Evolutionary conservation across 2,113 vertebrate genomes (phyloP).

Genomic region (Dasyprocta punctata): DNA sequence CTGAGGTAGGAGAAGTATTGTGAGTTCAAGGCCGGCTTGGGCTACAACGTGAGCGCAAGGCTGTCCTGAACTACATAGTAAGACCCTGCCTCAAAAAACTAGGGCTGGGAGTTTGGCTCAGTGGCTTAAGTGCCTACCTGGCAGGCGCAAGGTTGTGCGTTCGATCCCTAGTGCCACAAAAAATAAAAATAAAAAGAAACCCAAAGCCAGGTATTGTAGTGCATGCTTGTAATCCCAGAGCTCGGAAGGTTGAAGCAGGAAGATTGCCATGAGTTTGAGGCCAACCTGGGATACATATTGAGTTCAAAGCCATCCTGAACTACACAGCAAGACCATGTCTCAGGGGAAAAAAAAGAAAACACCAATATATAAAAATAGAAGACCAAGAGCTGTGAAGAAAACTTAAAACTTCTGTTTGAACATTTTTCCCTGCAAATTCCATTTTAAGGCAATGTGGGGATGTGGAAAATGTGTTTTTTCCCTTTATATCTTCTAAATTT

Average conservation of each 20-base stretch:
- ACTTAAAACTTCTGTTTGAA: background rate
- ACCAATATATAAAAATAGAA: background rate
- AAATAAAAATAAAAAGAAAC: too few relatives aligned
- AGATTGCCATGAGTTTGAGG: background rate
- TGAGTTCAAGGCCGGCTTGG: too few relatives aligned
- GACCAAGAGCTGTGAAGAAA: background rate
- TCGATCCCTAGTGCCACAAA: too few relatives aligned
- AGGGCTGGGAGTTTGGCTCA: too few relatives aligned
- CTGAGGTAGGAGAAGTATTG: too few relatives aligned
- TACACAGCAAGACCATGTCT: background rate
- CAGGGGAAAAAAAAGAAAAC: background rate
- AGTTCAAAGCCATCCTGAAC: background rate
- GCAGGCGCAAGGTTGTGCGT: too few relatives aligned
- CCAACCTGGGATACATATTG: background rate
- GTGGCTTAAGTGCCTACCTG: too few relatives aligned
- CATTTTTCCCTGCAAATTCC: background rate
- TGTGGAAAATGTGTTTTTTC: background rate
- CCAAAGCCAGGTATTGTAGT: background rate
- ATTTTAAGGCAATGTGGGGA: constrained; percentile 2
- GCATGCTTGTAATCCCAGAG: background rate
- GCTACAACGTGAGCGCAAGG: too few relatives aligned
- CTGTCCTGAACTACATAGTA: too few relatives aligned
- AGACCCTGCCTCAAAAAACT: too few relatives aligned
- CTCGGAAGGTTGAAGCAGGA: background rate
- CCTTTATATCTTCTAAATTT: background rate